phyloP scores from a whole-genome alignment of 2,797 vertebrate genomes.

The Acridotheres tristis region DNA sequence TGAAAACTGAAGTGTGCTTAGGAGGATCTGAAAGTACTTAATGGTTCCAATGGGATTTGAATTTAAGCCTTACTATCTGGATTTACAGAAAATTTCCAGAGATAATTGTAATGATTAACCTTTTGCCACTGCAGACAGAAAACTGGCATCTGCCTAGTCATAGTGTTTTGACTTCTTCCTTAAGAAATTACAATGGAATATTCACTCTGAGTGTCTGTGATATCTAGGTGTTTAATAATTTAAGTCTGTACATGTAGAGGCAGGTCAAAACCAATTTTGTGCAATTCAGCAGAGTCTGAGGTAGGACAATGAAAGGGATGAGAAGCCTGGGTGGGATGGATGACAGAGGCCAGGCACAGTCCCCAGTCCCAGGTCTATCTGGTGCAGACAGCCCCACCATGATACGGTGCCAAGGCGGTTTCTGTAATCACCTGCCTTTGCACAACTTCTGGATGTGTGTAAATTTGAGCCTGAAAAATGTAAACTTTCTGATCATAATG shows the following conservation, averaged over 20 bases:
- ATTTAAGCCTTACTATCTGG: neutral
- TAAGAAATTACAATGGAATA: neutral
- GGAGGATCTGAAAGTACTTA: neutral
- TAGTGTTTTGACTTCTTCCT: neutral
- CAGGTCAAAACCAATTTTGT: neutral
- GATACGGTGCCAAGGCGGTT: accelerated
- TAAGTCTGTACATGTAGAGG: neutral
- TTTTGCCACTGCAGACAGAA: neutral
- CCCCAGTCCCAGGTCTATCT: neutral
- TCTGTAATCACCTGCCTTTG: neutral
- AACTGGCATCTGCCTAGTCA: neutral
- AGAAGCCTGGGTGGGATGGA: neutral
- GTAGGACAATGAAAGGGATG: neutral
- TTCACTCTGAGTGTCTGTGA: neutral
- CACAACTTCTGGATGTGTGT: neutral
- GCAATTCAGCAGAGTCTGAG: neutral
- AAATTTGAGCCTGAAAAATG: neutral
- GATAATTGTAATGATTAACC: neutral
- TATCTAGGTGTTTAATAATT: neutral
- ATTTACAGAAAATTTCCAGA: neutral
- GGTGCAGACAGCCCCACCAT: accelerated
- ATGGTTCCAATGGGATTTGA: neutral
- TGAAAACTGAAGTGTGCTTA: neutral
- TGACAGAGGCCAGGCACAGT: neutral
- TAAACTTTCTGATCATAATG: neutral